Evolutionary conservation across 2,888 invertebrate genomes (phyloP), one percentile per base, ranked within the genome.

Genomic region (Encarsia formosa): DNA sequence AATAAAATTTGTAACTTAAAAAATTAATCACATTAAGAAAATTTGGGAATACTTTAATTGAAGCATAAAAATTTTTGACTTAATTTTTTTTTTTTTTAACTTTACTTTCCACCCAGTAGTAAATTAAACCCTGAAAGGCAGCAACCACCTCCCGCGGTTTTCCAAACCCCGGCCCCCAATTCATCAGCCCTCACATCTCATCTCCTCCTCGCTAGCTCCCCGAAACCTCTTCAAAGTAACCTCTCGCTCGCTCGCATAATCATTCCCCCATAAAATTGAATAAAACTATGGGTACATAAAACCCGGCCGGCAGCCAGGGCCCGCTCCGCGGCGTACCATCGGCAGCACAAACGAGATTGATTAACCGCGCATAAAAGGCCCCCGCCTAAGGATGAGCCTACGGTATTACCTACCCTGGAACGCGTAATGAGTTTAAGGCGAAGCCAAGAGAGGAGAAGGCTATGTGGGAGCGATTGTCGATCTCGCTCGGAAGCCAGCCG

Each of bases 321-420:
- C n/a, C 3, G 20, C 46, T 47, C 32, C 44, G 43, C 32, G 55
- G n/a, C n/a, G n/a, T n/a, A n/a, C n/a, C n/a, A 55, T 48, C 40
- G 41, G 37, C 45, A 37, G n/a, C 41, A 32, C 47, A 50, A 50
- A 56, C 52, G 52, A 56, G 52, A 56, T 56, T 56, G 56, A 56
- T 56, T 56, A 56, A 56, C 50, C 50, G 50, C 56, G 49, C 38
- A 56, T 52, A 52, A 56, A 56, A 56, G 56, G 56, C 15, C 29
- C 24, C 13, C 47, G 26, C 24, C 26, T n/a, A n/a, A n/a, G n/a
- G n/a, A n/a, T n/a, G n/a, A n/a, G n/a, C n/a, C n/a, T n/a, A 26
- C 26, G 11, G 6, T 26, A 11, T 8, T 26, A 26, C 26, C 6
- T 26, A n/a, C 26, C 26, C 26, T 26, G 6, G 26, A 26, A 26